phyloP scores from a whole-genome alignment of 1,140 invertebrate species.

The Drepana arcuata region DNA sequence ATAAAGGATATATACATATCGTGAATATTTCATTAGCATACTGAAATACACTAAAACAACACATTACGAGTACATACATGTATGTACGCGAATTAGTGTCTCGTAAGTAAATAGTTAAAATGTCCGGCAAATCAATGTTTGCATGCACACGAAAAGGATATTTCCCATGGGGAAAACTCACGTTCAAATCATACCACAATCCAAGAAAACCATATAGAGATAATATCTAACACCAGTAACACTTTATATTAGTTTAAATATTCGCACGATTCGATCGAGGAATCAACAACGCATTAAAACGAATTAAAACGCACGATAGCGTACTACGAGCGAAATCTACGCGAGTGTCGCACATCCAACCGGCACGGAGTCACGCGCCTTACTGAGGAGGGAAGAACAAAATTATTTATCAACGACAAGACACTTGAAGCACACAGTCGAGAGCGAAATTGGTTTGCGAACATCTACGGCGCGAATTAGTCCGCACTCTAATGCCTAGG shows the following conservation, averaged over 20 bases:
- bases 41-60: no score
- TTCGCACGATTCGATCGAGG: no score
- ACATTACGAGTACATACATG: no score
- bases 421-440: slow-evolving; percentile 27
- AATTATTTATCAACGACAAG: slow-evolving; percentile 42
- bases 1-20: no score
- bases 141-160: slow-evolving; percentile 15
- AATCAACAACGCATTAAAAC: no score
- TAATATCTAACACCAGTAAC: no score
- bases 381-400: no score
- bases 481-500: slow-evolving; percentile 14
- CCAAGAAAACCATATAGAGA: slow-evolving; percentile 3
- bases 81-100: no score
- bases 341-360: slow-evolving; percentile 23
- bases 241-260: slow-evolving; percentile 4
- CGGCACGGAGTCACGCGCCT: slow-evolving; percentile 48
- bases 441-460: slow-evolving; percentile 57
- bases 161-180: slow-evolving; percentile 16
- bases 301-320: slow-evolving; percentile 11
- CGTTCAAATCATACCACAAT: slow-evolving; percentile 14
- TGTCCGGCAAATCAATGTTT: slow-evolving; percentile 14
- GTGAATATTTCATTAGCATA: no score
- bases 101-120: no score
- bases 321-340: slow-evolving; percentile 30
- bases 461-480: no score